Evolutionary conservation across 2,888 invertebrate genomes (phyloP).

Genomic region (Polietes domitor): DNA sequence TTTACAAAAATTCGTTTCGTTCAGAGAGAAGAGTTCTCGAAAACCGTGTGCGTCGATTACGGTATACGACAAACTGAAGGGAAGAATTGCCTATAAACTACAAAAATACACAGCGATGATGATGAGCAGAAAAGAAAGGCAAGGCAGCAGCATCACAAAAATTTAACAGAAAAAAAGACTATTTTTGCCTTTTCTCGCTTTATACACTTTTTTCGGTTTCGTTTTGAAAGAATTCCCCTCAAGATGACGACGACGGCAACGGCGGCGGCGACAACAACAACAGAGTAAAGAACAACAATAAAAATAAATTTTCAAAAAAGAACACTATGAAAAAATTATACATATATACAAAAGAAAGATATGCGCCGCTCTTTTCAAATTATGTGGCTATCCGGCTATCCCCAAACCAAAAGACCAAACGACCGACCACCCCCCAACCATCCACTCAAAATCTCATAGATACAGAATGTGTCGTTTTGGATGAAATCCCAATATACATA

Average conservation of each 20-base stretch:
- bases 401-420: not conserved
- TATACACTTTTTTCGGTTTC: conserved; percentile 36
- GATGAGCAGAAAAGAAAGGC: conserved; percentile 33
- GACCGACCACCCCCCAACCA: not conserved
- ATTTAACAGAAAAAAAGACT: conserved; percentile 47
- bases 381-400: conserved; percentile 4
- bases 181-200: conserved; percentile 51
- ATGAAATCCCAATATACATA: not conserved
- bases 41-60: conserved; percentile 68
- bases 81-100: conserved; percentile 66
- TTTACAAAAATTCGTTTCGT: conserved; percentile 55
- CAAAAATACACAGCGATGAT: conserved; percentile 59
- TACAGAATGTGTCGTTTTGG: not conserved
- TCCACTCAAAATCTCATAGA: not conserved
- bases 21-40: conserved; percentile 58
- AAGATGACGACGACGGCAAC: conserved; percentile 25
- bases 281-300: not conserved
- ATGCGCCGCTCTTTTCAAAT: conserved; percentile 1
- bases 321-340: not conserved
- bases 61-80: conserved; percentile 69
- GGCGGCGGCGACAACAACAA: conserved; percentile 30
- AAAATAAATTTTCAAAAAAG: not conserved
- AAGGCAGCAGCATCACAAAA: conserved; percentile 56
- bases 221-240: conserved; percentile 31
- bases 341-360: not conserved